These are phyloP conservation scores for Camelus bactrianus DNA, from an alignment of 2,113 vertebrate genomes.

Conservation along the genomic window DNA sequence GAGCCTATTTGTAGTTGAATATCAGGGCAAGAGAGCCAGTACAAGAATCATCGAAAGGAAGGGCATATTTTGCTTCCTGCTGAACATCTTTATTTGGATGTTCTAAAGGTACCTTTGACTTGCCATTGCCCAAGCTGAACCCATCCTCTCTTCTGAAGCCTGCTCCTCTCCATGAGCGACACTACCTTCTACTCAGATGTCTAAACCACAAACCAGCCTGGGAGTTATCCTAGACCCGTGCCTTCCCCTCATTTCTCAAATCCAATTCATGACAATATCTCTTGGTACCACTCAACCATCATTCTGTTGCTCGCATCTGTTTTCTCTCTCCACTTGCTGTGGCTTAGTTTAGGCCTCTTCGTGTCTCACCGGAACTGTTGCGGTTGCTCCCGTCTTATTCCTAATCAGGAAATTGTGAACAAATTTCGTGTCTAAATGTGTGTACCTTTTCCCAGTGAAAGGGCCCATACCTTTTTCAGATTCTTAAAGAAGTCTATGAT, in stretches of 20 bases:
- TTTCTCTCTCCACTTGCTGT: neutral
- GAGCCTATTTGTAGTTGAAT: neutral
- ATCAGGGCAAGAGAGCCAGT: neutral
- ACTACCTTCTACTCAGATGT: neutral
- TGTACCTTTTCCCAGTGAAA: slow-evolving; percentile 21
- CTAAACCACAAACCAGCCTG: neutral
- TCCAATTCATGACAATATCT: slow-evolving; percentile 14
- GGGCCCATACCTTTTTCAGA: neutral
- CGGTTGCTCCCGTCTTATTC: neutral
- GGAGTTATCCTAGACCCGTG: neutral
- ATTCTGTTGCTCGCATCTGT: slow-evolving; percentile 40
- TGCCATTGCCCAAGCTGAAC: slow-evolving; percentile 22
- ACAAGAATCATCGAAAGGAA: slow-evolving; percentile 52
- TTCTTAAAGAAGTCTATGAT: slow-evolving; percentile 22
- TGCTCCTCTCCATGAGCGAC: neutral
- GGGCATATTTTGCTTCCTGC: slow-evolving; percentile 38
- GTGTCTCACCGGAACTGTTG: neutral
- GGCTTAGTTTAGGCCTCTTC: neutral
- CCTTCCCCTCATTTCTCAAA: slow-evolving; percentile 45
- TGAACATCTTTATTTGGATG: slow-evolving; percentile 54
- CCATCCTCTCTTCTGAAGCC: slow-evolving; percentile 9
- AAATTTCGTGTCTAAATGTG: neutral
- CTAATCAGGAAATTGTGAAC: slow-evolving; percentile 33
- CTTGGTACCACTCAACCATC: slow-evolving; percentile 9
- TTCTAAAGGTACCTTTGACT: slow-evolving; percentile 53